A percentile compares a stretch with the other conserved stretches of the same genome.
Conservation (phyloP, 2,888 invertebrate genomes). For the Caenorhabditis japonica region DNA sequence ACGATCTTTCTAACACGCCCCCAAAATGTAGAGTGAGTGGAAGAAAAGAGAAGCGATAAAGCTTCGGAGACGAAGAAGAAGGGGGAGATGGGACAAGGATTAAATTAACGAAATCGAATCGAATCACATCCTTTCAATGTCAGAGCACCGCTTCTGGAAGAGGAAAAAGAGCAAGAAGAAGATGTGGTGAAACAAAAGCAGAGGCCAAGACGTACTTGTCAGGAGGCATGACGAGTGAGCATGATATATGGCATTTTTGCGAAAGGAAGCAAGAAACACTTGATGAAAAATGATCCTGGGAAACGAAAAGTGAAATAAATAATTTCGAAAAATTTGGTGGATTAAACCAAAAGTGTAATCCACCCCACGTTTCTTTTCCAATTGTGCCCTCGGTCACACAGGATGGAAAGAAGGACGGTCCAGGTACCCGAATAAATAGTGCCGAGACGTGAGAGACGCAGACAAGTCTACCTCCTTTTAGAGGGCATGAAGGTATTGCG, state of each 20-base stretch:
- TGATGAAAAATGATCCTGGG: conserved; percentile 42
- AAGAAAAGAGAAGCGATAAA: conserved; percentile 24
- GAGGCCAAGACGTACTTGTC: conserved; percentile 4
- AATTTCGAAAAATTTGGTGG: conserved; percentile 12
- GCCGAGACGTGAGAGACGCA: neutral
- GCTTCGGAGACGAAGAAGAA: conserved; percentile 4
- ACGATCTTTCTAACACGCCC: too few species aligned
- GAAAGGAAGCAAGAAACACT: conserved; percentile 7
- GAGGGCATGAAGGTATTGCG: conserved; percentile 37
- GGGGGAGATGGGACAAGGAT: conserved; percentile 19
- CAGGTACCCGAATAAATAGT: conserved; percentile 3
- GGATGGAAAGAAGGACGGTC: neutral
- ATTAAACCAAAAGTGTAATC: conserved; percentile 19
- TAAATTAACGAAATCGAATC: conserved; percentile 49
- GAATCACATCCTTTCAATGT: conserved; percentile 3
- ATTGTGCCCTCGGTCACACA: conserved; percentile 15
- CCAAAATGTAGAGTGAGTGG: conserved; percentile 6
- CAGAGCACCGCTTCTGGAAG: conserved; percentile 7
- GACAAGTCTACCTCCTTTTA: conserved; percentile 23
- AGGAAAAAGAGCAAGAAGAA: conserved; percentile 15
- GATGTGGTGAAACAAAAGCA: conserved; percentile 6
- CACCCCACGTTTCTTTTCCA: conserved; percentile 13
- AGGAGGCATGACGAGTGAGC: conserved; percentile 28
- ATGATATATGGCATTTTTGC: conserved; percentile 32
- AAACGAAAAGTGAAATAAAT: conserved; percentile 8